Base-by-base conservation (phyloP, 2,113 vertebrate species). In the Microtus montanus region DNA sequence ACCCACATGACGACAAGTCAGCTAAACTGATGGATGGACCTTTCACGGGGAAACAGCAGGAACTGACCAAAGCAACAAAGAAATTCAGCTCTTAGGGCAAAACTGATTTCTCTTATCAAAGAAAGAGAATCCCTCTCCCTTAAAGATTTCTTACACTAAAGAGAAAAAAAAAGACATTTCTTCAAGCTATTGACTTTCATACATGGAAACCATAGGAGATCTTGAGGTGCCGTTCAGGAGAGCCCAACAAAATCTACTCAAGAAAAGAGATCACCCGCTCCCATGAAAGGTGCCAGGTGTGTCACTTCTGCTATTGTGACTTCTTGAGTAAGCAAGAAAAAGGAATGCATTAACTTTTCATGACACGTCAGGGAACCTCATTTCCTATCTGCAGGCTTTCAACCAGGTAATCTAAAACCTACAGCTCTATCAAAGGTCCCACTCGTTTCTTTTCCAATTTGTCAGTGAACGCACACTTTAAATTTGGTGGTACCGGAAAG, bases 1-100 rank as follows among this genome's bases (percentile, higher is more conserved):
- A 98, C 91, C 98, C 99, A 99, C 99, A 99, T 99, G 99, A 99
- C 99, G 99, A 99, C 99, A 98, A 86, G 86, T 97, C 98, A 98
- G 98, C 97, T 98, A 95, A 97, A 97, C 95, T 73, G 94, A 97
- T 96, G 98, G 98, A 98, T 97, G 98, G 96, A 95, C 89, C 96
- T 97, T 96, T 80, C 68, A 75, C 63, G 49, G 87, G 88, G 33
- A 95, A 94, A 95, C 68, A 96, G 92, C 87, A 78, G 75, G 84
- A 74, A 64, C n/a, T 63, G 79, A 96, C 52, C 87, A 87, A 92
- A 87, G 52, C 41, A 79, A 41, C n/a, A 92, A 93, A 95, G 54
- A 94, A 92, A 88, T 15, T 90, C 41, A 75, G 88, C 47, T 80
- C 87, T 93, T 89, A 75, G 3, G 22, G 66, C 58, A 94, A 90